Evolutionary conservation across 1,140 invertebrate genomes (phyloP).

Genomic region (Trypoxylus dichotomus): DNA sequence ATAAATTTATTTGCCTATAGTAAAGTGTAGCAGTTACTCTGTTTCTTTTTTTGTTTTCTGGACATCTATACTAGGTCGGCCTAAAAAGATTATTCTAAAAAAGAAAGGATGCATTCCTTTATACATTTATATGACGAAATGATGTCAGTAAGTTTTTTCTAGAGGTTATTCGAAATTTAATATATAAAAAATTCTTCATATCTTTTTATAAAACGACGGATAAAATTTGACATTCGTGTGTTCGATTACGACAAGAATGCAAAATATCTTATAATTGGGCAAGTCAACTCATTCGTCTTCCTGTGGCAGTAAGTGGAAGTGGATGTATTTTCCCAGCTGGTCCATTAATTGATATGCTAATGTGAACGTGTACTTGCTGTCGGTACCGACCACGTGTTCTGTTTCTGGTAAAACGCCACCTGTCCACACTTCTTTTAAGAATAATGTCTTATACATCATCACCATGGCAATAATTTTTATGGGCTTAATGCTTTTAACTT

Average conservation of each 20-base stretch:
- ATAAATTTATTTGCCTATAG: too few relatives aligned
- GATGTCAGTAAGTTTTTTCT: too few relatives aligned
- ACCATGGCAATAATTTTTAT: too few relatives aligned
- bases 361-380: background rate
- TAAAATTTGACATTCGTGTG: background rate
- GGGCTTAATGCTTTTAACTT: too few relatives aligned
- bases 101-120: too few relatives aligned
- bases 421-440: background rate
- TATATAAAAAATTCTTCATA: too few relatives aligned
- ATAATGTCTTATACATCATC: background rate
- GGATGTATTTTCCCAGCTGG: background rate
- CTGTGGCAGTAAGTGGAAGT: background rate
- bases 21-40: too few relatives aligned
- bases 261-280: background rate
- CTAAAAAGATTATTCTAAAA: too few relatives aligned
- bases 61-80: too few relatives aligned
- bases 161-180: too few relatives aligned
- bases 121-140: too few relatives aligned
- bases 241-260: background rate
- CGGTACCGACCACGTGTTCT: background rate
- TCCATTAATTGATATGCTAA: conserved; percentile 10
- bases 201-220: background rate
- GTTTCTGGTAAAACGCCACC: background rate
- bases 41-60: too few relatives aligned
- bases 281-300: background rate